A percentile compares a stretch with the other conserved stretches of the same genome.
These are phyloP conservation scores for Tipula helvola DNA, from an alignment of 2,888 invertebrate genomes.

Conservation along the genomic window DNA sequence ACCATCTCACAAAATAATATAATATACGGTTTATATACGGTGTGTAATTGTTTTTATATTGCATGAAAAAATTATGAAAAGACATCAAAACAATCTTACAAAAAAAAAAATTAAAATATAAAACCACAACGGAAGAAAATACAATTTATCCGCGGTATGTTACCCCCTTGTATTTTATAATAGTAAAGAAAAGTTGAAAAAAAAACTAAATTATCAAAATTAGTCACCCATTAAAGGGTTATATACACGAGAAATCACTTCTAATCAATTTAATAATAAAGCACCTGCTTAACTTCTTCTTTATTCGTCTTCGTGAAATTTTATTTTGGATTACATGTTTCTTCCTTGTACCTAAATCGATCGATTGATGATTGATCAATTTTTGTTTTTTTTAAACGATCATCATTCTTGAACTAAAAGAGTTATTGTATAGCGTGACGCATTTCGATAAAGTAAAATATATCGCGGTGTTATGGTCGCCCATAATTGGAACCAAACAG, in stretches of 20 bases:
- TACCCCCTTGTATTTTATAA: background rate
- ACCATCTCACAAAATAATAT: background rate
- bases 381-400: background rate
- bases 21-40: background rate
- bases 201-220: background rate
- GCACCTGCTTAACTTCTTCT: background rate
- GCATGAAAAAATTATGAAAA: background rate
- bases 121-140: background rate
- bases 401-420: background rate
- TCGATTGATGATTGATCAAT: background rate
- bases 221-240: slow-evolving; percentile 4
- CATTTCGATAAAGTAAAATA: background rate
- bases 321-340: background rate
- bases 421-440: background rate
- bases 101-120: background rate
- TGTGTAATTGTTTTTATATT: background rate
- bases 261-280: background rate
- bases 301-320: background rate
- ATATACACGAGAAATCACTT: background rate
- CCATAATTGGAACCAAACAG: background rate
- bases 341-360: background rate
- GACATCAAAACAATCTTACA: background rate
- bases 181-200: background rate
- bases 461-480: background rate
- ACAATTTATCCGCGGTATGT: background rate